These are phyloP conservation scores for Takifugu bimaculatus DNA, from an alignment of 2,113 vertebrate genomes.

Conservation along the genomic window DNA sequence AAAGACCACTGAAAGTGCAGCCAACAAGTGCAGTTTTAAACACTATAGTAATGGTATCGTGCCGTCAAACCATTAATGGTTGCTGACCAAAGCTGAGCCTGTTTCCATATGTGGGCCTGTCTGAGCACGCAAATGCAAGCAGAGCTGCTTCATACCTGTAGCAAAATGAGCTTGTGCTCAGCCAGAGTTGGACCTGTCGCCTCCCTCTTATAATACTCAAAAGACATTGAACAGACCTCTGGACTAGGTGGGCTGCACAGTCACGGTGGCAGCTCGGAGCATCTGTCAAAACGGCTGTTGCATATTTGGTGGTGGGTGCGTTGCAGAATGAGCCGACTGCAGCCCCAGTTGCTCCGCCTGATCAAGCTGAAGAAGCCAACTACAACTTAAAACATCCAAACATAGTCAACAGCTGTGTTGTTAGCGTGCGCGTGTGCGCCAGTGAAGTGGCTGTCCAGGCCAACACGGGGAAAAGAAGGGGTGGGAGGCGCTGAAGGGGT, in stretches of 20 bases:
- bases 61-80: conserved; percentile 5
- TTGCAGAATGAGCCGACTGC: conserved; percentile 28
- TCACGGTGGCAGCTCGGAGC: not conserved
- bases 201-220: not conserved
- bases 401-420: not conserved
- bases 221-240: too few species aligned
- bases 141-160: conserved; percentile 17
- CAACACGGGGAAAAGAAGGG: not conserved
- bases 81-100: conserved; percentile 18
- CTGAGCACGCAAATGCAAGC: conserved; percentile 16
- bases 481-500: not conserved
- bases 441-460: not conserved
- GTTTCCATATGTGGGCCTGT: conserved; percentile 25
- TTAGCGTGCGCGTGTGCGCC: not conserved
- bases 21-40: not conserved
- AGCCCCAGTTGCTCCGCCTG: conserved; percentile 40
- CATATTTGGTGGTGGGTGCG: conserved; percentile 53
- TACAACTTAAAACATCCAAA: conserved; percentile 22
- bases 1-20: not conserved
- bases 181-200: conserved; percentile 2
- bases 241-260: not conserved
- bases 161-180: not conserved
- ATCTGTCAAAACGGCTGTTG: conserved; percentile 25
- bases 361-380: conserved; percentile 20
- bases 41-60: not conserved